Evolutionary conservation across 2,113 vertebrate species (phyloP), one percentile per base, ranked within the genome.

Genomic region (Albula glossodonta): DNA sequence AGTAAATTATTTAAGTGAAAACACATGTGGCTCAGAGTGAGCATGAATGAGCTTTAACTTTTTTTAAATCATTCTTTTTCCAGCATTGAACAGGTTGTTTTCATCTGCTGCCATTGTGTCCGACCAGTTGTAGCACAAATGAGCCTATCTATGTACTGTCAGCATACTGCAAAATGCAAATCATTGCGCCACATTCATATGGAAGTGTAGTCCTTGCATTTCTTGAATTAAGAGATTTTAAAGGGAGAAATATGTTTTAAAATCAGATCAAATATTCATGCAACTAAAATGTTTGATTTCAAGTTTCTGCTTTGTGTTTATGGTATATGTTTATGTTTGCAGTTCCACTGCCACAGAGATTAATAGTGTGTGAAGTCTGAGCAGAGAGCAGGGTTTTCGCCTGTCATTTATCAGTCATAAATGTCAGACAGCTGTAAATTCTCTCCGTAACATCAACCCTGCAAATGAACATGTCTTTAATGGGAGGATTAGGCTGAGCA

Each of bases 161-260:
- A 78, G 80, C 63, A 53, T 51, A 60, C 82, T 84, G 82, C 52
- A 51, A 66, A 87, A 83, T 86, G 82, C 81, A 83, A 86, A 81
- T 19, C 48, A 86, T 89, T 87, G 80, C 84, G n/a, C 81, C 53
- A 78, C 81, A 57, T 82, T 85, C 84, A 70, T 78, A 79, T 84
- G 82, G 60, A 19, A 77, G 84, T 52, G 66, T 19, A 50, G 77
- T 85, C 87, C 88, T 50, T 17, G 63, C 83, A 66, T 25, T 87
- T 80, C 82, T 86, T 83, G 85, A 52, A 83, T 78, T 60, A 77
- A 88, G 70, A 88, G 79, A 85, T 87, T 83, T 87, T 88, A 86
- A 86, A 82, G 82, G 63, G 83, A 19, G 60, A 12, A 7, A 31
- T 60, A 63, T 87, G 80, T 87, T 88, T 88, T 85, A 81, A 80